Evolutionary conservation across 2,797 vertebrate species (phyloP).

Genomic region (Melanotaenia pygmaea): DNA sequence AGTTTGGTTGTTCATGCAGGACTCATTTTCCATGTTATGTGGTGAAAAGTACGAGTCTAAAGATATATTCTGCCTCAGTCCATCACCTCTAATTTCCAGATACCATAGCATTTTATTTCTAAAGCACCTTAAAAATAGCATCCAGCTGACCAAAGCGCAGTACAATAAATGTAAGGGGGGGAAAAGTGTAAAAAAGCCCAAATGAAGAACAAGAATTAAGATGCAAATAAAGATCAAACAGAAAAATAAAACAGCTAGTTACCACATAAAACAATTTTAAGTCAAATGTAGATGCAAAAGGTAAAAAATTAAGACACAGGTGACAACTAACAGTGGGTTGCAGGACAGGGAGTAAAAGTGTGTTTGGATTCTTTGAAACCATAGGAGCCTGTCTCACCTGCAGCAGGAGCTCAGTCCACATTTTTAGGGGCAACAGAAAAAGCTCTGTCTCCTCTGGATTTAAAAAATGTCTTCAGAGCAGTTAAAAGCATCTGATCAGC

Average conservation of each 20-base stretch:
- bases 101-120: no score
- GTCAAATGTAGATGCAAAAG: no score
- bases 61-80: neutral
- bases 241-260: no score
- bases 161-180: no score
- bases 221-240: neutral
- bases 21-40: neutral
- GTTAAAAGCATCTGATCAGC: neutral
- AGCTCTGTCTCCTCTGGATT: no score
- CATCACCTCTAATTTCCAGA: neutral
- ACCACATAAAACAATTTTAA: no score
- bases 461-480: neutral
- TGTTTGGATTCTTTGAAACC: neutral
- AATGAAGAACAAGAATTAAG: neutral
- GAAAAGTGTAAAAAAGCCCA: neutral
- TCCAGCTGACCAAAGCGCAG: no score
- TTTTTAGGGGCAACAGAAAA: neutral
- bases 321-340: neutral
- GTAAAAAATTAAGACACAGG: no score
- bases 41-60: neutral
- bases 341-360: neutral
- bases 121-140: no score
- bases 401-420: neutral
- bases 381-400: neutral
- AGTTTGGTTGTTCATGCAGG: neutral